Evolutionary conservation across 2,888 invertebrate genomes (phyloP).

Genomic region (Luperina testacea): DNA sequence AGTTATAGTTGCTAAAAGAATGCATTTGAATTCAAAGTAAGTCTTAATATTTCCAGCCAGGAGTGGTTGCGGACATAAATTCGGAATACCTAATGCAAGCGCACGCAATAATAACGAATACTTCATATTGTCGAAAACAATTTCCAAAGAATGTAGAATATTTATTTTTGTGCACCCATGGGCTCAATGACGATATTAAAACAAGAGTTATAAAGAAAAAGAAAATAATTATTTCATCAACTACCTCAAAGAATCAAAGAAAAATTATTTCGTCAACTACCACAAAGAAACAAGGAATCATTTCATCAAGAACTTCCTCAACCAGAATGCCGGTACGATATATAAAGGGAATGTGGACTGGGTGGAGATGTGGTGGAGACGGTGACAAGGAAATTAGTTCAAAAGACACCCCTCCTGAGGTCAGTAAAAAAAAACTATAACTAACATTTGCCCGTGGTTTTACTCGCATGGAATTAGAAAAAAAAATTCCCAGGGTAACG

Average conservation of each 20-base stretch:
- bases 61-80: conserved; percentile 38
- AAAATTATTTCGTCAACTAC: not conserved
- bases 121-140: conserved; percentile 30
- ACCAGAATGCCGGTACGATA: not conserved
- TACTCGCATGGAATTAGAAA: too few species aligned
- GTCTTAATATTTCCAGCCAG: conserved; percentile 37
- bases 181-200: not conserved
- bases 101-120: conserved; percentile 37
- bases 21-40: not conserved
- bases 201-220: not conserved
- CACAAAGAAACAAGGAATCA: too few species aligned
- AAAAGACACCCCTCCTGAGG: not conserved
- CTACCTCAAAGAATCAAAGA: not conserved
- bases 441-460: not conserved
- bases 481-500: not conserved
- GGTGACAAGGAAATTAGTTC: not conserved
- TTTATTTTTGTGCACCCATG: conserved; percentile 41
- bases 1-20: too few species aligned
- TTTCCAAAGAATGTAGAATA: conserved; percentile 10
- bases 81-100: conserved; percentile 44
- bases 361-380: conserved; percentile 23
- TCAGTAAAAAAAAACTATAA: not conserved
- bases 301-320: not conserved
- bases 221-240: not conserved
- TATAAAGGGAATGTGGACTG: not conserved